Base-by-base conservation (phyloP, 1,140 invertebrate species). In the Yoshiicerus persimilis region DNA sequence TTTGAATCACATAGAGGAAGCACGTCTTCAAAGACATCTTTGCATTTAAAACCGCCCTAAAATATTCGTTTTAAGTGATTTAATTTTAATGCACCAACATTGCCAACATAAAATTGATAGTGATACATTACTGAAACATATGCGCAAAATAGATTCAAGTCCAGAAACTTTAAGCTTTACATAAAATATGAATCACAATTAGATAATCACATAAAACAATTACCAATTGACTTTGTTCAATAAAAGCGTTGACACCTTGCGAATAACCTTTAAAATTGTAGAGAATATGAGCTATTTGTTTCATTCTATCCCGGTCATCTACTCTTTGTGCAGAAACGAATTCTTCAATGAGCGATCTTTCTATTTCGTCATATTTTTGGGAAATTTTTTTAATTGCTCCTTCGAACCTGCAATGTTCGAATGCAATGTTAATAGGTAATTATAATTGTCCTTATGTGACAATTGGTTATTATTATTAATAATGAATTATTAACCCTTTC, bases 181-280 rank as follows among this genome's bases (percentile, higher is more conserved):
- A n/a, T n/a, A 39, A 39, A 23, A 10, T 20, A 77, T 2, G 10
- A 27, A 30, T 39, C 13, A 39, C 9, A 11, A 30, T 11, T 36
- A 6, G 2, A 25, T 77, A 77, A 2, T 2, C 16, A 80, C 5
- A n/a, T n/a, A 5, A 25, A 34, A 25, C 38, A 39, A 47, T 39
- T 36, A 96, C 96, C 95, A 96, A 96, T 94, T 99, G 98, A 92
- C 97, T 97, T 91, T 99, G 96, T 92, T 99, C 97, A 91, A 99
- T 99, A 92, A 98, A 99, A 0, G 97, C 97, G 94, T 99, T 96
- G 88, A 99, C 95, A 93, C 98, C 99, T 90, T 98, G 96, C 0
- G 97, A 96, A 93, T 99, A 99, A 3, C 98, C 96, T 92, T 99
- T 99, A 92, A 99, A 99, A 91, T 99, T 97, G 0, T 96, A 96